phyloP scores from a whole-genome alignment of 2,113 vertebrate species.

The Perccottus glenii region DNA sequence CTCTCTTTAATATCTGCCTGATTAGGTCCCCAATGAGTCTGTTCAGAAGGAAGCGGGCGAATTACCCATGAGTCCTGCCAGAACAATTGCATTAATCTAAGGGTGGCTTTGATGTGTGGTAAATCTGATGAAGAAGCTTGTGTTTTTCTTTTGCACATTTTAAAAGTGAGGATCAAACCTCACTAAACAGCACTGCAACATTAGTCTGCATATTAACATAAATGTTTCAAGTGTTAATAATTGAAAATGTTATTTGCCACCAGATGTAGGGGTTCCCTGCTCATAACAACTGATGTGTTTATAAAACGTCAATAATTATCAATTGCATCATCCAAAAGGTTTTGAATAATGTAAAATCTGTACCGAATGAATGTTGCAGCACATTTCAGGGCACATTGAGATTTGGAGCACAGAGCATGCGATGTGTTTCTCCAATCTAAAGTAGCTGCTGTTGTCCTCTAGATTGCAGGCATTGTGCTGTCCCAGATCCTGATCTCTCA shows the following conservation, averaged over 20 bases:
- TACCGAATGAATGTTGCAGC: not conserved
- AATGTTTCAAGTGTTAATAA: slow-evolving; percentile 27
- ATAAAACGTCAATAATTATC: slow-evolving; percentile 2
- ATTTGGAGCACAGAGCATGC: slow-evolving; percentile 13
- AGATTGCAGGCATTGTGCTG: slow-evolving; percentile 81
- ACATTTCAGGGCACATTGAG: slow-evolving; percentile 27
- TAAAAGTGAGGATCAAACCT: not conserved
- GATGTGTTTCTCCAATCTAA: slow-evolving; percentile 40
- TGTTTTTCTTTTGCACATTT: slow-evolving; percentile 20
- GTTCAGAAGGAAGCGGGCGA: slow-evolving; percentile 24
- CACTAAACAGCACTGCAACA: slow-evolving; percentile 12
- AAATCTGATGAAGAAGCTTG: slow-evolving; percentile 24
- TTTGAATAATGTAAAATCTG: slow-evolving; percentile 12
- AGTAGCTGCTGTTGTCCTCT: slow-evolving; percentile 56
- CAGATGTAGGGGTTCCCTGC: not conserved
- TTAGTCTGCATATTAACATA: slow-evolving; percentile 4
- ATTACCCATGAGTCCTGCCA: slow-evolving; percentile 48
- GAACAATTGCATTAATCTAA: slow-evolving; percentile 46
- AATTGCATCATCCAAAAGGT: not conserved
- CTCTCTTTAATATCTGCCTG: slow-evolving; percentile 14
- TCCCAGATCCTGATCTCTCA: slow-evolving; percentile 83
- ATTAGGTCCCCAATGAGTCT: slow-evolving; percentile 25
- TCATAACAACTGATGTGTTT: not conserved
- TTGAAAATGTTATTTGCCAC: not conserved
- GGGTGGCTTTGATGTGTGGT: slow-evolving; percentile 46